Evolutionary conservation across 2,113 vertebrate species (phyloP), one percentile per base, ranked within the genome.

Genomic region (Dipodomys spectabilis): DNA sequence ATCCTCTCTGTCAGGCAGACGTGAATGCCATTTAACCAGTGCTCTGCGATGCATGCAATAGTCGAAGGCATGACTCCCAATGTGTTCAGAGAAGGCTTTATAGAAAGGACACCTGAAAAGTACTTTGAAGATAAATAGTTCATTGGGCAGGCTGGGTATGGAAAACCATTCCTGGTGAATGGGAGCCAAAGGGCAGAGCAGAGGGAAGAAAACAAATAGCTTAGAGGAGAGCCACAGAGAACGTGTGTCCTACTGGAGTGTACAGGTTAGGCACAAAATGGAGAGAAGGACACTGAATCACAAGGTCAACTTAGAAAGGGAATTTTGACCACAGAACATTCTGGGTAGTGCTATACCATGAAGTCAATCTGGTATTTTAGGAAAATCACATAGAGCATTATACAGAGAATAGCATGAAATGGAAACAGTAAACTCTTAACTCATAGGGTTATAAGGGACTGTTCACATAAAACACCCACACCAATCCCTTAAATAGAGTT

Each of bases 1-100:
- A 88, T 39, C 32, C 49, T 68, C 44, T 80, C 11, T 81, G 78
- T 71, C 83, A 86, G 75, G 91, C 71, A 89, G 82, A 44, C 60
- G 30, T 12, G 71, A 94, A 78, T 73, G 30, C 60, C 86, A 30
- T 82, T 89, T 62, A 53, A 79, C 82, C 22, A 57, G 2, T 27
- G 16, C 10, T n/a, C 28, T 62, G 13, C 25, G 32, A 72, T 12
- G 18, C 12, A 1, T 44, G 23, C 27, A 77, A 0, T 82, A 64
- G 53, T 25, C n/a, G 39, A 87, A 84, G 72, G 25, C 68, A 3
- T 62, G 62, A 20, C 28, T 45, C n/a, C 39, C 3, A 7, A 20
- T 84, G 32, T 64, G 27, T 78, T 80, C 57, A 81, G 67, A 87
- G 64, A 72, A 73, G 19, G 28, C 3, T 82, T 45, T 44, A 7